Evolutionary conservation across 2,888 invertebrate genomes (phyloP).

Genomic region (Keiferia lycopersicella): DNA sequence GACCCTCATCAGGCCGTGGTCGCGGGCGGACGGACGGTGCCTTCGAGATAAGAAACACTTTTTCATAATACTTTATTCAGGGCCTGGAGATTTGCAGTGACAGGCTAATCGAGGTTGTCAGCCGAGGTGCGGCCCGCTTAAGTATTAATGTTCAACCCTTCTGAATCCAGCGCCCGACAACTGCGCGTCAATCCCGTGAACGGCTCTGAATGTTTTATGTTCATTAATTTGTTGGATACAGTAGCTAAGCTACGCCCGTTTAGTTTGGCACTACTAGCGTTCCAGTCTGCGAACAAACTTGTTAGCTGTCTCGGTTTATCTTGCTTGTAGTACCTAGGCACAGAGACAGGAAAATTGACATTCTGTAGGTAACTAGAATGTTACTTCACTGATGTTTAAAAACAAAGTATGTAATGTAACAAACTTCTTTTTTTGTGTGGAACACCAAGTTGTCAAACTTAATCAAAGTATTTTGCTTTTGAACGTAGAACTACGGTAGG

Average conservation of each 20-base stretch:
- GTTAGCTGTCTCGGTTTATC: constrained; percentile 34
- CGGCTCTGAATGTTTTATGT: constrained; percentile 71
- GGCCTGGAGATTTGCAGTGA: constrained; percentile 71
- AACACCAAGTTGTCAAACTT: too few relatives aligned
- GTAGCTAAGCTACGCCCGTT: constrained; percentile 40
- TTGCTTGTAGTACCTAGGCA: background rate
- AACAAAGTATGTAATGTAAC: too few relatives aligned
- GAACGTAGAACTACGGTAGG: too few relatives aligned
- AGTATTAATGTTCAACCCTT: constrained; percentile 79
- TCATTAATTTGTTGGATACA: constrained; percentile 72
- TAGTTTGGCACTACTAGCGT: constrained; percentile 36
- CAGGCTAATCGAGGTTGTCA: constrained; percentile 76
- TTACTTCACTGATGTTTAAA: too few relatives aligned
- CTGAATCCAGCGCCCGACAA: constrained; percentile 66
- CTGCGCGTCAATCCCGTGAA: constrained; percentile 68
- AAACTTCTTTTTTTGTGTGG: too few relatives aligned
- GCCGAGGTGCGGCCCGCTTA: constrained; percentile 67
- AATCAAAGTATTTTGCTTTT: too few relatives aligned
- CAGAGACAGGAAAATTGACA: background rate
- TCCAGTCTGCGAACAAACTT: constrained; percentile 31
- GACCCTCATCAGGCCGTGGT: constrained; percentile 73
- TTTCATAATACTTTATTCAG: constrained; percentile 81
- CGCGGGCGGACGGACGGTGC: constrained; percentile 41
- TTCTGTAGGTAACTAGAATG: background rate
- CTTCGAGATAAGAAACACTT: constrained; percentile 74